phyloP scores from a whole-genome alignment of 2,888 invertebrate genomes.

The Noctua comes region DNA sequence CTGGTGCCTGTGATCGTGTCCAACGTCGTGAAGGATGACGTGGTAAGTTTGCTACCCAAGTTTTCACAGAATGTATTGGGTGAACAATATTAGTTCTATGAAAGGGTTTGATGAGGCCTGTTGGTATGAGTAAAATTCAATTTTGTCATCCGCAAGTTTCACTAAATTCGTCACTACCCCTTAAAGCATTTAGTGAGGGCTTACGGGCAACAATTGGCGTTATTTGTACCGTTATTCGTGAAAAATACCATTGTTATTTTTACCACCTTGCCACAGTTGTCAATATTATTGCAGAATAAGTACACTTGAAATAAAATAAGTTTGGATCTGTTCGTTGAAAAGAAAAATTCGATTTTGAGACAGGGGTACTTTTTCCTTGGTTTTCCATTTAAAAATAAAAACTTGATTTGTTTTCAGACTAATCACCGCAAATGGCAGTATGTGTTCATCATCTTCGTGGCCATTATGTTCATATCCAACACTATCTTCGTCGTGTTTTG shows the following conservation, averaged over 20 bases:
- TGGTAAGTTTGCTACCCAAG: constrained; percentile 64
- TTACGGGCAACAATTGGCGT: neutral
- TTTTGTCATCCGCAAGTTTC: neutral
- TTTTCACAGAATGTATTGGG: neutral
- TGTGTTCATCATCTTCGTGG: constrained; percentile 92
- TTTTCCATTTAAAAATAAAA: neutral
- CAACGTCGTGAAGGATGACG: constrained; percentile 90
- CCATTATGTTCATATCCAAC: constrained; percentile 88
- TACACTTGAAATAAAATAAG: neutral
- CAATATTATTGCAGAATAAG: neutral
- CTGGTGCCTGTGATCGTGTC: constrained; percentile 93
- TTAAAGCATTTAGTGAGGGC: neutral
- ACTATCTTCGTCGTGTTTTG: constrained; percentile 92
- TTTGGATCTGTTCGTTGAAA: too few relatives aligned
- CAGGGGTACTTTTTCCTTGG: neutral
- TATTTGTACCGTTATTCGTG: neutral
- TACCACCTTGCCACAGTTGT: neutral
- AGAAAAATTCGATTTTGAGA: neutral
- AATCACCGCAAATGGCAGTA: constrained; percentile 91
- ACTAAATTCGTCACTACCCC: neutral
- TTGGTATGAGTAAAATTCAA: neutral
- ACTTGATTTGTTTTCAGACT: constrained; percentile 67
- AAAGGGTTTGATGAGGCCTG: neutral
- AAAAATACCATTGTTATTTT: neutral
- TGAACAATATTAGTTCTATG: neutral